Evolutionary conservation across 2,113 vertebrate species (phyloP).

Genomic region (Sylvilagus bachmani): DNA sequence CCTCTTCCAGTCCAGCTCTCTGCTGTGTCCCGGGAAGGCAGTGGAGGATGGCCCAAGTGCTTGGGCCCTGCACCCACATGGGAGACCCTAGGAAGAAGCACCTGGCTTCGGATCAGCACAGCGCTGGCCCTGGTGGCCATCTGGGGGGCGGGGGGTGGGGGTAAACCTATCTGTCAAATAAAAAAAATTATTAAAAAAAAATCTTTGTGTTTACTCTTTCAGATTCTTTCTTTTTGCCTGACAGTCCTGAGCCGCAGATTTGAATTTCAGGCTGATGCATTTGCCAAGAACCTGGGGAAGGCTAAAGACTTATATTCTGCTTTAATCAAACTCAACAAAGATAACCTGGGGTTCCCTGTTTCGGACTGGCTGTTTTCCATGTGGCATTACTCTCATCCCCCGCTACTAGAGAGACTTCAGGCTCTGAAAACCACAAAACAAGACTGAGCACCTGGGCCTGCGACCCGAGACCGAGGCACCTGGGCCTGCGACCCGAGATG

Average conservation of each 20-base stretch:
- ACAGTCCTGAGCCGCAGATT: conserved; percentile 97
- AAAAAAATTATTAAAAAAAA: no score
- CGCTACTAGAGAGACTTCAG: conserved; percentile 97
- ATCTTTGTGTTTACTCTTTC: conserved; percentile 65
- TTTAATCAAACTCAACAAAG: conserved; percentile 99
- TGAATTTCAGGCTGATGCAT: conserved; percentile 99
- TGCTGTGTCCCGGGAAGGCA: no score
- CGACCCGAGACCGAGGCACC: conserved; percentile 82
- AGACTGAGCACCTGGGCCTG: conserved; percentile 90
- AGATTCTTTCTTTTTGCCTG: conserved; percentile 98
- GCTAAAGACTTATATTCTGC: conserved; percentile 97
- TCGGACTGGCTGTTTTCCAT: conserved; percentile 99
- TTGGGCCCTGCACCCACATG: no score
- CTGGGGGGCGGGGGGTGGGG: no score
- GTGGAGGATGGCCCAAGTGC: no score
- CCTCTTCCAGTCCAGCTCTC: no score
- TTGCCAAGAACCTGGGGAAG: conserved; percentile 95
- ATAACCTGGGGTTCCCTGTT: conserved; percentile 98
- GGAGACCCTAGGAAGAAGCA: no score
- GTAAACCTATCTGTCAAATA: no score
- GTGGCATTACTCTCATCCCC: conserved; percentile 99
- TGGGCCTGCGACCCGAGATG: conserved; percentile 23
- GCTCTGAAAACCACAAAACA: conserved; percentile 94
- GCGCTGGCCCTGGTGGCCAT: no score
- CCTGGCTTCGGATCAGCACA: no score